Conservation (phyloP, 1,140 invertebrate species). For the Ridgeia piscesae region DNA sequence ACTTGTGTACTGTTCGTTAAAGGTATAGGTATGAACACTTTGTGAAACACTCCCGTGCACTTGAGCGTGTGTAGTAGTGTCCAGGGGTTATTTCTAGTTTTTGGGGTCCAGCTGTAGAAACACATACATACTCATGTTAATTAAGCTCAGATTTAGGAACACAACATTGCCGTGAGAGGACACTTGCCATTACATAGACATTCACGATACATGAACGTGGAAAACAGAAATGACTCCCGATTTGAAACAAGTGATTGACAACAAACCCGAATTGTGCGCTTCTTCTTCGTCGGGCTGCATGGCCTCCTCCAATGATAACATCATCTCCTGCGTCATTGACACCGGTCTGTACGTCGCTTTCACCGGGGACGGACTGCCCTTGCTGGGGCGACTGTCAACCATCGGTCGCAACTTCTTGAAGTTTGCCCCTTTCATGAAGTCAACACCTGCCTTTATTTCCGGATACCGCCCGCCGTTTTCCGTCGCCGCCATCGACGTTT, state of each 20-base stretch:
- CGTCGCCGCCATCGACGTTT: neutral
- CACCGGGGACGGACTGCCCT: slow-evolving; percentile 15
- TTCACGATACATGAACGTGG: too few species aligned
- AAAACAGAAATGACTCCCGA: too few species aligned
- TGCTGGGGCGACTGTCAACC: neutral
- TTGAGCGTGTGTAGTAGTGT: too few species aligned
- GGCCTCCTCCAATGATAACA: slow-evolving; percentile 12
- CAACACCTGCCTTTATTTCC: neutral
- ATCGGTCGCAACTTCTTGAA: slow-evolving; percentile 7
- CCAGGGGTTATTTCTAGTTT: too few species aligned
- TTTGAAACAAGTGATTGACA: neutral
- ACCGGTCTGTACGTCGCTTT: slow-evolving; percentile 28
- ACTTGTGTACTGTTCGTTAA: neutral
- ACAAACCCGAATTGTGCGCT: neutral
- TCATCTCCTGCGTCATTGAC: slow-evolving; percentile 23
- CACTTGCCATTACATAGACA: too few species aligned
- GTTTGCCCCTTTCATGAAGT: neutral
- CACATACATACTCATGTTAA: too few species aligned
- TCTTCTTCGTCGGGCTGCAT: neutral
- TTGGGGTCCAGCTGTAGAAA: too few species aligned
- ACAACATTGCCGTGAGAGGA: too few species aligned
- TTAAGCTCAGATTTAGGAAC: too few species aligned
- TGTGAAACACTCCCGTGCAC: too few species aligned
- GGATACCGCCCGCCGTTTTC: neutral
- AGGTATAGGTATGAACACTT: neutral